Evolutionary conservation across 1,140 invertebrate species (phyloP).

Genomic region (Semibalanus balanoides): DNA sequence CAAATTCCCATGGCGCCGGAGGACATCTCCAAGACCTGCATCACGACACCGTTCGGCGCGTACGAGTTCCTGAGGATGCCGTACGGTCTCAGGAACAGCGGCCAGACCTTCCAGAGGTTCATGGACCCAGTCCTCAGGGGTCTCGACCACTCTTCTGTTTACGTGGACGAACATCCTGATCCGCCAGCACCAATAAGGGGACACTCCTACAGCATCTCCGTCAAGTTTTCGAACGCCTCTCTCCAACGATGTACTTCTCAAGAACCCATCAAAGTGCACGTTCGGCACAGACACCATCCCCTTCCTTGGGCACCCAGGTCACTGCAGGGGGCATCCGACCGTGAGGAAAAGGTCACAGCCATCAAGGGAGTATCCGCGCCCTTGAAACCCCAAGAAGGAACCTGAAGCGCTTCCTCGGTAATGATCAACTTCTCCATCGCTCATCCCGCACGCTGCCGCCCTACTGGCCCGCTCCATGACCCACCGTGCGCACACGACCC

Average conservation of each 20-base stretch:
- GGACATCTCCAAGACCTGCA: conserved; percentile 21
- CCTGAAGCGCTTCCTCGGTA: conserved; percentile 27
- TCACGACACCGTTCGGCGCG: conserved; percentile 24
- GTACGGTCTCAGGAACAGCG: conserved; percentile 35
- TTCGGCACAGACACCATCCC: no score
- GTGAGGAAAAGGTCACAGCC: conserved; percentile 21
- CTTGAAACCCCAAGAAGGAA: conserved; percentile 25
- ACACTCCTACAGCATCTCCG: neutral
- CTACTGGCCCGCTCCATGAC: conserved; percentile 12
- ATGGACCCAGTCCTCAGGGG: conserved; percentile 26
- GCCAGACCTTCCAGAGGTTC: conserved; percentile 29
- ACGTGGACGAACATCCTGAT: conserved; percentile 23
- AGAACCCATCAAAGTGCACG: no score
- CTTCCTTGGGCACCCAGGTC: conserved; percentile 23
- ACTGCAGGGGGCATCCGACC: conserved; percentile 16
- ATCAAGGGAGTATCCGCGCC: conserved; percentile 26
- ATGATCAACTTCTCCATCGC: conserved; percentile 29
- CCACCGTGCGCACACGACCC: neutral
- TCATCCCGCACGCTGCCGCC: conserved; percentile 24
- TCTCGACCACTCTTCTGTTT: conserved; percentile 27
- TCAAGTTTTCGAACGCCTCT: no score
- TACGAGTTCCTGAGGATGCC: conserved; percentile 29
- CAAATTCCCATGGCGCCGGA: conserved; percentile 19
- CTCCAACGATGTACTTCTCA: no score
- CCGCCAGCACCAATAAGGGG: conserved; percentile 18